phyloP scores from a whole-genome alignment of 2,888 invertebrate genomes.

The Acronicta aceris region DNA sequence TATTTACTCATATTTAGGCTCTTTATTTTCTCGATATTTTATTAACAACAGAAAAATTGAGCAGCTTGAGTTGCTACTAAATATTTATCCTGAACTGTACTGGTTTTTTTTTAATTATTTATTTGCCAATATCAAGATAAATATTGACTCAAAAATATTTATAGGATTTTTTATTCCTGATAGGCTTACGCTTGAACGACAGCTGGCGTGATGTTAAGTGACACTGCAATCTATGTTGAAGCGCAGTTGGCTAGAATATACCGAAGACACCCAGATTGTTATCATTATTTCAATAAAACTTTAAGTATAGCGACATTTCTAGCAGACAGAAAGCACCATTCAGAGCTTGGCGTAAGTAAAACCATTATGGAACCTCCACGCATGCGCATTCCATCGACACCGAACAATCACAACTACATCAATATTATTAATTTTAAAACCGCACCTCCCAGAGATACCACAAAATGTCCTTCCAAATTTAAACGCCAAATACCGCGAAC shows the following conservation, averaged over 20 bases:
- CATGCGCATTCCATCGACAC: neutral
- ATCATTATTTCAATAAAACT: no score
- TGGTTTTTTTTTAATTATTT: no score
- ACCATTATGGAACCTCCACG: neutral
- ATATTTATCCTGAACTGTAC: neutral
- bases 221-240: no score
- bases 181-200: no score
- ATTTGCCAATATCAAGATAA: no score
- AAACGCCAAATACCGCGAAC: slow-evolving; percentile 55
- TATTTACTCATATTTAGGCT: slow-evolving; percentile 29
- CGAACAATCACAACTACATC: slow-evolving; percentile 27
- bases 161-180: no score
- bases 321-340: neutral
- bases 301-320: no score
- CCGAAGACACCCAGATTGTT: no score
- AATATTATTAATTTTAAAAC: slow-evolving; percentile 62
- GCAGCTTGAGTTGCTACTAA: neutral
- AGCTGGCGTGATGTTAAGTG: no score
- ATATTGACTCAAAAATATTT: no score
- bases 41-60: neutral
- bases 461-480: slow-evolving; percentile 58
- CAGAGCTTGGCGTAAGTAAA: neutral
- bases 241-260: no score
- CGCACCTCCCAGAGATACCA: slow-evolving; percentile 42
- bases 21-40: slow-evolving; percentile 17